phyloP scores from a whole-genome alignment of 2,888 invertebrate species.

The Caenorhabditis sinica region DNA sequence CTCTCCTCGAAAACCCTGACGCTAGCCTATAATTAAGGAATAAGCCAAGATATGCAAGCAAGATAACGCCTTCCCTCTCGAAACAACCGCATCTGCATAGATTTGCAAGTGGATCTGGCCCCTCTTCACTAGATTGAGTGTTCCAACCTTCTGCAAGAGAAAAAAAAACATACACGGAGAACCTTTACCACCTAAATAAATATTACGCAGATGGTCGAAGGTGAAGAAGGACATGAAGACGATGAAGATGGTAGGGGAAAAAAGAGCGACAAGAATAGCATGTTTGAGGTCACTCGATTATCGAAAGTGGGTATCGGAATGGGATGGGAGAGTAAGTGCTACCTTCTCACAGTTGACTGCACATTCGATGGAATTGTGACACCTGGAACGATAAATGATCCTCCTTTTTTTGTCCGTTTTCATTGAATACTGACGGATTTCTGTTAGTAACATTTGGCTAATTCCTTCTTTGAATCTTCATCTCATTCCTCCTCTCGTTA shows the following conservation, averaged over 20 bases:
- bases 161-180: conserved; percentile 25
- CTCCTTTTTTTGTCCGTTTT: conserved; percentile 22
- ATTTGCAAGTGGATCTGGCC: conserved; percentile 38
- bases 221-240: conserved; percentile 40
- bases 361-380: conserved; percentile 57
- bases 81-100: conserved; percentile 54
- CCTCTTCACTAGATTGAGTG: conserved; percentile 40
- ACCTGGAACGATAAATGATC: conserved; percentile 55
- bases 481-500: neutral
- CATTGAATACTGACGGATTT: neutral
- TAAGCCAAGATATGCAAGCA: conserved; percentile 50
- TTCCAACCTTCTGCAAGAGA: conserved; percentile 9
- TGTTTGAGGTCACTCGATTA: conserved; percentile 66
- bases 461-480: neutral
- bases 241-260: conserved; percentile 15
- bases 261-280: conserved; percentile 44
- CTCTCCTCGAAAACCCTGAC: neutral
- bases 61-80: conserved; percentile 36
- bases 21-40: conserved; percentile 54
- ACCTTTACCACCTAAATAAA: conserved; percentile 58
- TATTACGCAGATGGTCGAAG: conserved; percentile 65
- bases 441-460: neutral
- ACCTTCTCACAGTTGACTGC: conserved; percentile 47
- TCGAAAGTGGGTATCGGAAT: conserved; percentile 66
- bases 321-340: conserved; percentile 53